Percentiles rank a stretch among this genome's conserved stretches.
Evolutionary conservation across 2,888 invertebrate genomes (phyloP).

Genomic region (Tanytarsus gracilentus): DNA sequence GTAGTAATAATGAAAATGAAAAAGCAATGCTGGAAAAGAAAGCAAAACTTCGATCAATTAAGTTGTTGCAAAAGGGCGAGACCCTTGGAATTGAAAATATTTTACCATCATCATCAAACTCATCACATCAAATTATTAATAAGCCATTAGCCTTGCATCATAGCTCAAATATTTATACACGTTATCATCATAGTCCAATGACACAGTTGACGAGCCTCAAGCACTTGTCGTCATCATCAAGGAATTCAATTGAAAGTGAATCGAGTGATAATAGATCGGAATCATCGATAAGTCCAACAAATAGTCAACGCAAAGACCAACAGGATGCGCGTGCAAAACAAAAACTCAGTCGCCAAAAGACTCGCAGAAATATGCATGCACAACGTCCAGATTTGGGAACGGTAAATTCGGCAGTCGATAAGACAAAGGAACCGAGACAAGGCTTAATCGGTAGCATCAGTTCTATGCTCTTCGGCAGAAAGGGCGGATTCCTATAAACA

Average conservation of each 20-base stretch:
- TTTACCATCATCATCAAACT: slow-evolving; percentile 33
- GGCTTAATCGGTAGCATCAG: slow-evolving; percentile 65
- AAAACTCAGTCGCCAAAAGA: slow-evolving; percentile 46
- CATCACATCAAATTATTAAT: slow-evolving; percentile 51
- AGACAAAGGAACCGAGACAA: slow-evolving; percentile 31
- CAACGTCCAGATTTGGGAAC: slow-evolving; percentile 53
- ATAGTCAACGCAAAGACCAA: not conserved
- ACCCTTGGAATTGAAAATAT: slow-evolving; percentile 58
- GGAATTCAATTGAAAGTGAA: slow-evolving; percentile 35
- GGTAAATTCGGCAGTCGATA: slow-evolving; percentile 33
- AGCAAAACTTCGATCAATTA: slow-evolving; percentile 45
- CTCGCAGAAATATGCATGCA: slow-evolving; percentile 44
- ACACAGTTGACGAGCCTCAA: slow-evolving; percentile 68
- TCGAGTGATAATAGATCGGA: not conserved
- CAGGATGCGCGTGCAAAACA: slow-evolving; percentile 38
- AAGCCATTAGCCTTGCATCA: slow-evolving; percentile 53
- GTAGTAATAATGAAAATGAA: slow-evolving; percentile 34
- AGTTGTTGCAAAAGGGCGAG: slow-evolving; percentile 57
- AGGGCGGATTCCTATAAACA: slow-evolving; percentile 66
- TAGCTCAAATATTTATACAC: slow-evolving; percentile 50
- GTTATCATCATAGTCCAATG: slow-evolving; percentile 58
- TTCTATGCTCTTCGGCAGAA: slow-evolving; percentile 71
- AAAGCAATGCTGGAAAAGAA: slow-evolving; percentile 41
- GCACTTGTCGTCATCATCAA: slow-evolving; percentile 43
- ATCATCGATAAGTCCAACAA: not conserved